Evolutionary conservation across 2,888 invertebrate species (phyloP), one percentile per base, ranked within the genome.

Genomic region (Lasiommata megera): DNA sequence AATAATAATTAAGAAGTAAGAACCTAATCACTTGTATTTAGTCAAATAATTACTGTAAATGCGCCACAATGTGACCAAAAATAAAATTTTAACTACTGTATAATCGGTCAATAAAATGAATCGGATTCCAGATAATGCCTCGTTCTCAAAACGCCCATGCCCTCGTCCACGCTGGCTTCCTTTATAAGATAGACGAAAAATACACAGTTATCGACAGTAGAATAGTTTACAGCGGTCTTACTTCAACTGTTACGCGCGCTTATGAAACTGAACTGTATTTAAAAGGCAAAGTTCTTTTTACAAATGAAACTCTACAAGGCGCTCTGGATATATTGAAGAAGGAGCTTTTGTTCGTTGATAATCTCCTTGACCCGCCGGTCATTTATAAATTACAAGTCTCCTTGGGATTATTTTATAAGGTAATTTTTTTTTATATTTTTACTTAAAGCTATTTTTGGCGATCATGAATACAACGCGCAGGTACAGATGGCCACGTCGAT

Each of bases 131-230:
- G 95, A 93, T 95, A 48, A 94, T 94, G 92, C 93, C 94, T 0
- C 85, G 95, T 58, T 92, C 93, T 0, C 94, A 95, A 83, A 95
- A 94, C 71, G 93, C 94, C 0, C 94, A 94, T 68, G 95, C 95
- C 0, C 92, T 94, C 57, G 93, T 96, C 0, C 94, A 95, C 70
- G 94, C 94, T 9, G 96, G 93, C 6, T 95, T 96, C 71, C 75
- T 94, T 0, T 91, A 94, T 53, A 72, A 76, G 67, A 51, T 82
- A 1, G 59, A 65, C 11, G 17, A 29, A 5, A 46, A 74, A 60
- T 62, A 81, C 61, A 78, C 80, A 16, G 77, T 92, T 1, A 64
- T 74, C 16, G 73, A 74, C 12, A 92, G 92, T 1, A 76, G 79
- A 43, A 83, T 94, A n/a, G 89, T 92, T 2, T 93, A 84, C 63